A percentile compares a stretch with the other conserved stretches of the same genome.
Evolutionary conservation across 2,888 invertebrate species (phyloP).

Genomic region (Cantharis nigra): DNA sequence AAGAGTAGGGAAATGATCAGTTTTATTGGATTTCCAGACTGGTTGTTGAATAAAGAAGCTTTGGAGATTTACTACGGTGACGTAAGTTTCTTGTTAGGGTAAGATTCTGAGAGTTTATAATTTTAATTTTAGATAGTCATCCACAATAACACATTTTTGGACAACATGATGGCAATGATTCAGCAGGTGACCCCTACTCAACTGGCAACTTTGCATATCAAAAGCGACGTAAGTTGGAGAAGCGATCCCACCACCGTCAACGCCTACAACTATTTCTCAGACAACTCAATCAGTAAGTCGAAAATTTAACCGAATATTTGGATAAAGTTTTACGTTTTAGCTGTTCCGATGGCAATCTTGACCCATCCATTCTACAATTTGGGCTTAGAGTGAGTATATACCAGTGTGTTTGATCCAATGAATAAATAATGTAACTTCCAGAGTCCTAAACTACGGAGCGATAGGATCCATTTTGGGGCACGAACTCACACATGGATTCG

Average conservation of each 20-base stretch:
- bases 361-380: conserved; percentile 84
- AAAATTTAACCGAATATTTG: not conserved
- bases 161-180: conserved; percentile 71
- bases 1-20: conserved; percentile 77
- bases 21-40: conserved; percentile 78
- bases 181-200: conserved; percentile 60
- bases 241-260: conserved; percentile 80
- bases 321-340: conserved; percentile 57
- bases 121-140: conserved; percentile 58
- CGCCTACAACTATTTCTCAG: conserved; percentile 79
- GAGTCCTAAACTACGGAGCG: conserved; percentile 81
- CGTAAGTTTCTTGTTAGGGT: conserved; percentile 54
- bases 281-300: conserved; percentile 78
- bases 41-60: conserved; percentile 69
- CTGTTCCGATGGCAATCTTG: conserved; percentile 81
- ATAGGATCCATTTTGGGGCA: conserved; percentile 80
- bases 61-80: conserved; percentile 72
- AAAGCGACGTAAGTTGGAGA: conserved; percentile 71
- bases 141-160: conserved; percentile 64
- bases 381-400: conserved; percentile 76
- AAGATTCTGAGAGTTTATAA: not conserved
- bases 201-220: conserved; percentile 60
- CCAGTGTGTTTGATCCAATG: not conserved
- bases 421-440: conserved; percentile 47
- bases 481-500: conserved; percentile 67